These are phyloP conservation scores for Argyra leucocephala DNA, from an alignment of 2,888 invertebrate species.

Conservation along the genomic window DNA sequence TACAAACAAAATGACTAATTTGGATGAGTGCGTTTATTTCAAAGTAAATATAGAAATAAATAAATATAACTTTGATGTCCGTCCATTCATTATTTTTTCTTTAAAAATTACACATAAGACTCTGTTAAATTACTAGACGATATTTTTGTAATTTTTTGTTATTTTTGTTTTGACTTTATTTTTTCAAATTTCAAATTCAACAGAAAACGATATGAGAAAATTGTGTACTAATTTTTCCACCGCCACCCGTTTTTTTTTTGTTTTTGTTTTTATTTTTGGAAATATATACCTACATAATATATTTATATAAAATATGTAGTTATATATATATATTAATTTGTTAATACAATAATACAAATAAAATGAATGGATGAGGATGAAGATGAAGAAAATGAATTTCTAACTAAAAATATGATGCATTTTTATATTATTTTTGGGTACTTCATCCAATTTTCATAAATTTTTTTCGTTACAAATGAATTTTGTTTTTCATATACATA, in stretches of 20 bases:
- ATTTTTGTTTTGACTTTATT: no score
- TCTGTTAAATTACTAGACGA: neutral
- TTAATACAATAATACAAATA: neutral
- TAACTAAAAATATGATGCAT: constrained; percentile 1
- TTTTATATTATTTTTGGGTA: neutral
- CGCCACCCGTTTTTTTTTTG: neutral
- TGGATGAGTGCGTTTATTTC: no score
- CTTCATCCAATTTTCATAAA: neutral
- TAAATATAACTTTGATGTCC: neutral
- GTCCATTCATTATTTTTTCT: neutral
- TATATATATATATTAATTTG: no score
- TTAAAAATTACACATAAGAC: neutral
- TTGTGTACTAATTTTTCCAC: neutral
- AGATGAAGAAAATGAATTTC: neutral
- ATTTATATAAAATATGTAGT: no score
- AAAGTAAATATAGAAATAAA: no score
- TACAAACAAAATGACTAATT: no score
- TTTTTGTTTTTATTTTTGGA: neutral
- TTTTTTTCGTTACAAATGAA: neutral
- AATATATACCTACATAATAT: no score
- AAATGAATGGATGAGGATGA: neutral
- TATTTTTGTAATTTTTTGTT: neutral
- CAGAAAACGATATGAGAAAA: no score
- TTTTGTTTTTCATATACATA: neutral
- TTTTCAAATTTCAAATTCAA: no score